Evolutionary conservation across 1,140 invertebrate genomes (phyloP).

Genomic region (Aphaenogaster floridana): DNA sequence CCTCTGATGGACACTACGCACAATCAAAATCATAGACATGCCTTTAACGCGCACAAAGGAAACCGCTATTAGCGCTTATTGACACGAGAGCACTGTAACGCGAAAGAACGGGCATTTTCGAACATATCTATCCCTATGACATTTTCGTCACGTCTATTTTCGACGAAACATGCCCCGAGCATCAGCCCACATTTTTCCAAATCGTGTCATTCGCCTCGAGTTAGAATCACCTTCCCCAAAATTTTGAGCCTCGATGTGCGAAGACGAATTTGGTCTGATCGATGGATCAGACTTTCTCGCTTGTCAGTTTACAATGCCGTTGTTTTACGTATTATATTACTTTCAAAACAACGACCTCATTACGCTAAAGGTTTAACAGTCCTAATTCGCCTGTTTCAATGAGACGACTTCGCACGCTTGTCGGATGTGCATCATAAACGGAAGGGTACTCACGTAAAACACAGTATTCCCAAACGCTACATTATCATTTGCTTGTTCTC

Average conservation of each 20-base stretch:
- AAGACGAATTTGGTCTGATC: not conserved
- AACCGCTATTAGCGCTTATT: slow-evolving; percentile 34
- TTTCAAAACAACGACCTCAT: not conserved
- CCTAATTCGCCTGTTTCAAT: not conserved
- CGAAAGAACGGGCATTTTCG: slow-evolving; percentile 9
- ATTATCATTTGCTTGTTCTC: not conserved
- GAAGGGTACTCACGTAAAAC: slow-evolving; percentile 22
- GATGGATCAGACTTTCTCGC: too few species aligned
- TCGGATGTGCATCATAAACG: not conserved
- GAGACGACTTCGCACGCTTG: not conserved
- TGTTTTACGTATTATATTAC: not conserved
- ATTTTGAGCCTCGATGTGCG: not conserved
- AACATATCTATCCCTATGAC: not conserved
- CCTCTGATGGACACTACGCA: slow-evolving; percentile 9
- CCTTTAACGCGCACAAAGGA: slow-evolving; percentile 36
- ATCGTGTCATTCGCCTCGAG: not conserved
- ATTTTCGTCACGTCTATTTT: not conserved
- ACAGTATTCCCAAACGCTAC: not conserved
- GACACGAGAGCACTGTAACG: not conserved
- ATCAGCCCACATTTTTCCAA: not conserved
- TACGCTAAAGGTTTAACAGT: not conserved
- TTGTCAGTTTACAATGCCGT: not conserved
- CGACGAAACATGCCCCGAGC: not conserved
- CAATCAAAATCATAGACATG: slow-evolving; percentile 46
- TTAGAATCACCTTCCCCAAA: not conserved